A percentile compares a stretch with the other conserved stretches of the same genome.
phyloP scores from a whole-genome alignment of 2,797 vertebrate species.

The Brachymystax lenok region DNA sequence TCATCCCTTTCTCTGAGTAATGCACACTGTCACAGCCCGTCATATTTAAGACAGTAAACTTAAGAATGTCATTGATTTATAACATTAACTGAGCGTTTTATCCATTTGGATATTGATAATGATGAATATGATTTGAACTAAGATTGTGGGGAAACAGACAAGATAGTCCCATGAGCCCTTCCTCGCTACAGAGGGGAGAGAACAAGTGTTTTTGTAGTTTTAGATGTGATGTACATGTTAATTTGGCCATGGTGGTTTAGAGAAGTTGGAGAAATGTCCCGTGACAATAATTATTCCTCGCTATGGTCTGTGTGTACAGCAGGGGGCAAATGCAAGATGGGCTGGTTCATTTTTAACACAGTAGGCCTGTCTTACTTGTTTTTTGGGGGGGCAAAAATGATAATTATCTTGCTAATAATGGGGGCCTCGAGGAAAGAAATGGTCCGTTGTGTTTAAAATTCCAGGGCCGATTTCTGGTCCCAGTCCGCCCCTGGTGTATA shows the following conservation, averaged over 20 bases:
- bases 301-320: slow-evolving; percentile 23
- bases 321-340: no score
- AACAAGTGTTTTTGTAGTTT: slow-evolving; percentile 58
- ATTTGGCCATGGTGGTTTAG: slow-evolving; percentile 22
- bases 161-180: slow-evolving; percentile 51
- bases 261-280: slow-evolving; percentile 23
- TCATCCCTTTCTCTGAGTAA: slow-evolving; percentile 42
- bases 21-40: slow-evolving; percentile 29
- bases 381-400: no score
- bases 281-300: slow-evolving; percentile 25
- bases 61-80: slow-evolving; percentile 25
- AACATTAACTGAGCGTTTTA: background rate
- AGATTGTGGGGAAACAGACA: no score
- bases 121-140: slow-evolving; percentile 50
- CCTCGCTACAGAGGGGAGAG: slow-evolving; percentile 34
- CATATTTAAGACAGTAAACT: slow-evolving; percentile 17
- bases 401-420: no score
- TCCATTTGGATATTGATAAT: slow-evolving; percentile 4
- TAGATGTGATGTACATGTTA: slow-evolving; percentile 44
- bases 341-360: no score
- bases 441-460: no score
- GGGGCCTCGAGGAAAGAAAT: no score
- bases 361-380: no score
- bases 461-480: no score
- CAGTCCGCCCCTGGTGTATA: background rate